Evolutionary conservation across 2,113 vertebrate genomes (phyloP).

Genomic region (Psittacus erithacus): DNA sequence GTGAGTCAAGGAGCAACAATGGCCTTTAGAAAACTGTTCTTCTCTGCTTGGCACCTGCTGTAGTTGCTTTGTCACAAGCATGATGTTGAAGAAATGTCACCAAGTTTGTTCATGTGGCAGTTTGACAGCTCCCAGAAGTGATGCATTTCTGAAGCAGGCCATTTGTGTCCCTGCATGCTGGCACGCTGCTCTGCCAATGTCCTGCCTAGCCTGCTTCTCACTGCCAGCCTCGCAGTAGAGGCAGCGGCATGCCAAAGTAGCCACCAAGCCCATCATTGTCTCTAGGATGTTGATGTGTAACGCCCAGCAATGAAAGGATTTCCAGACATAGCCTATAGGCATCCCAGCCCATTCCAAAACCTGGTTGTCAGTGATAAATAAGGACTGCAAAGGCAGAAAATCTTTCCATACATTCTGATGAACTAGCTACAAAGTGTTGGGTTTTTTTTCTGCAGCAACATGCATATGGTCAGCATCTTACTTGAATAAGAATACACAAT

Average conservation of each 20-base stretch:
- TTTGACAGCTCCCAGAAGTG: not conserved
- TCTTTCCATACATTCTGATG: not conserved
- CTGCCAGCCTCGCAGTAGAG: accelerated
- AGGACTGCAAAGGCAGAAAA: not conserved
- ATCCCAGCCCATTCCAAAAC: not conserved
- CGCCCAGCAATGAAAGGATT: not conserved
- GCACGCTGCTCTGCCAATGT: not conserved
- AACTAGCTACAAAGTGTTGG: not conserved
- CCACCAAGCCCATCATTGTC: not conserved
- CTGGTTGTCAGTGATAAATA: not conserved
- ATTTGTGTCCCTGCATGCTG: accelerated
- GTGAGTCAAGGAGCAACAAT: not conserved
- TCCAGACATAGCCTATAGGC: not conserved
- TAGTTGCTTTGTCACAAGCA: not conserved
- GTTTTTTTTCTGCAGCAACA: not conserved
- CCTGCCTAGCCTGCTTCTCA: not conserved
- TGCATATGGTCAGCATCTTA: not conserved
- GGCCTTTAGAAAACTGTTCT: not conserved
- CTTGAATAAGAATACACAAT: not conserved
- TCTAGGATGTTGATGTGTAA: not conserved
- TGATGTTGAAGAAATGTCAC: not conserved
- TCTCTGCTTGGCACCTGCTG: not conserved
- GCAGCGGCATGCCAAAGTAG: not conserved
- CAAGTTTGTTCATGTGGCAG: not conserved
- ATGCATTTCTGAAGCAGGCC: not conserved